A percentile compares a stretch with the other conserved stretches of the same genome.
These are phyloP conservation scores for Leptobrachium ailaonicum DNA, from an alignment of 2,113 vertebrate genomes.

Conservation along the genomic window DNA sequence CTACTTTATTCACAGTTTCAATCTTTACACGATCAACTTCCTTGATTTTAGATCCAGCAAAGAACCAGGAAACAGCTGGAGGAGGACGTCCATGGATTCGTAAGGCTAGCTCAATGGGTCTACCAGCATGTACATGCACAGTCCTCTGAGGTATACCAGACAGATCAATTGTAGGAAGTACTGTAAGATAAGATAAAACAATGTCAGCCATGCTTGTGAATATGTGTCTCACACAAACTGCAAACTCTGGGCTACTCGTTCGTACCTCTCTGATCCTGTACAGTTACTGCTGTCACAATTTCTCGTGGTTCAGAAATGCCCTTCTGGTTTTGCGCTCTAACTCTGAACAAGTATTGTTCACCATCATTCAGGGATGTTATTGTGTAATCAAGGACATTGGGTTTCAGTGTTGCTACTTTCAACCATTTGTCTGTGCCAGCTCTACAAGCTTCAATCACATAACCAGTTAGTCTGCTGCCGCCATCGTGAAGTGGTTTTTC, in stretches of 20 bases:
- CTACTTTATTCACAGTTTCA: slow-evolving; percentile 79
- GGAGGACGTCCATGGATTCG: slow-evolving; percentile 89
- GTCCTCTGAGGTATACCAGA: slow-evolving; percentile 89
- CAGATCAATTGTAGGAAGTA: slow-evolving; percentile 88
- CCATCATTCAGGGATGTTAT: slow-evolving; percentile 91
- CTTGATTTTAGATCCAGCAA: slow-evolving; percentile 81
- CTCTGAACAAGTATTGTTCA: slow-evolving; percentile 92
- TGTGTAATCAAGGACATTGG: slow-evolving; percentile 83
- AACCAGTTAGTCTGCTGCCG: slow-evolving; percentile 89
- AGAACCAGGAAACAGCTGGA: slow-evolving; percentile 88
- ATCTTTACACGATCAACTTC: slow-evolving; percentile 85
- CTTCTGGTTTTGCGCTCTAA: slow-evolving; percentile 90
- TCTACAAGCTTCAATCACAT: slow-evolving; percentile 91
- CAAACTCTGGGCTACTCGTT: background rate
- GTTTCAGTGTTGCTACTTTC: slow-evolving; percentile 90
- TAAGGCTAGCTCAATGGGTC: slow-evolving; percentile 84
- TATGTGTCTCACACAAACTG: background rate
- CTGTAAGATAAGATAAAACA: slow-evolving; percentile 65
- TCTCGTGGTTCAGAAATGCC: slow-evolving; percentile 89
- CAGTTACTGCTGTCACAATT: slow-evolving; percentile 83
- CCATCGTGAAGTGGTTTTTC: slow-evolving; percentile 96
- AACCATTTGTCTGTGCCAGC: slow-evolving; percentile 94
- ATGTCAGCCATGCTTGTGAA: slow-evolving; percentile 4
- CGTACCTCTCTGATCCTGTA: slow-evolving; percentile 91
- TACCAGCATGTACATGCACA: slow-evolving; percentile 86